Percentiles rank a stretch among this genome's conserved stretches.
Evolutionary conservation across 2,888 invertebrate genomes (phyloP).

Genomic region (Syrphus vitripennis): DNA sequence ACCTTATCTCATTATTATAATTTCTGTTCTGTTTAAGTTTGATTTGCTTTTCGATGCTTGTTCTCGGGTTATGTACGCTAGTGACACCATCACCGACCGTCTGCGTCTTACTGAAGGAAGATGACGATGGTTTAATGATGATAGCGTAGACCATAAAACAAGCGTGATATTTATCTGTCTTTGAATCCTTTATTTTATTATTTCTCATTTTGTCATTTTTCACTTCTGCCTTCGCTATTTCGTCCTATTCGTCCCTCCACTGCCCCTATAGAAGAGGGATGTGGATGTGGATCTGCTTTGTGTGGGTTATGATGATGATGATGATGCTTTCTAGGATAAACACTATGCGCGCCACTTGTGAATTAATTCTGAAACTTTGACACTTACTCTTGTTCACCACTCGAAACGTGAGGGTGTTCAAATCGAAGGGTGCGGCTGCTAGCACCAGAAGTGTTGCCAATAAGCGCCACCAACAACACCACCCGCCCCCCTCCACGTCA

Average conservation of each 20-base stretch:
- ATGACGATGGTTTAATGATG: constrained; percentile 14
- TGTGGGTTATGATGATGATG: constrained; percentile 33
- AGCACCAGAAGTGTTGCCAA: neutral
- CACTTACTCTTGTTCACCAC: constrained; percentile 47
- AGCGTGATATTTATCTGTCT: constrained; percentile 40
- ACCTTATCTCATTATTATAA: constrained; percentile 70
- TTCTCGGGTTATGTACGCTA: constrained; percentile 37
- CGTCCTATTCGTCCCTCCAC: neutral
- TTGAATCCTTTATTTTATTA: constrained; percentile 37
- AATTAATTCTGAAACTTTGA: constrained; percentile 68
- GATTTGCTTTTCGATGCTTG: constrained; percentile 55
- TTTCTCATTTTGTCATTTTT: neutral
- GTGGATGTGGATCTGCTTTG: neutral
- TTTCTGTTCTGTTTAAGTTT: constrained; percentile 63
- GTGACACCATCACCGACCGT: constrained; percentile 10
- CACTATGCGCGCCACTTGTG: constrained; percentile 32
- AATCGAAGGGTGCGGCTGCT: neutral
- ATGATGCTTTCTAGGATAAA: constrained; percentile 37
- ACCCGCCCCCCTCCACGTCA: neutral
- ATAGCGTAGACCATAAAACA: constrained; percentile 23
- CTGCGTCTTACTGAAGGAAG: neutral
- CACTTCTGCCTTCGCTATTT: neutral
- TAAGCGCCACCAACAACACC: neutral
- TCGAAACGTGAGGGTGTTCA: constrained; percentile 3
- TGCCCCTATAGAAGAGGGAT: too few relatives aligned